phyloP scores from a whole-genome alignment of 2,797 vertebrate species.

The Monodelphis domestica region DNA sequence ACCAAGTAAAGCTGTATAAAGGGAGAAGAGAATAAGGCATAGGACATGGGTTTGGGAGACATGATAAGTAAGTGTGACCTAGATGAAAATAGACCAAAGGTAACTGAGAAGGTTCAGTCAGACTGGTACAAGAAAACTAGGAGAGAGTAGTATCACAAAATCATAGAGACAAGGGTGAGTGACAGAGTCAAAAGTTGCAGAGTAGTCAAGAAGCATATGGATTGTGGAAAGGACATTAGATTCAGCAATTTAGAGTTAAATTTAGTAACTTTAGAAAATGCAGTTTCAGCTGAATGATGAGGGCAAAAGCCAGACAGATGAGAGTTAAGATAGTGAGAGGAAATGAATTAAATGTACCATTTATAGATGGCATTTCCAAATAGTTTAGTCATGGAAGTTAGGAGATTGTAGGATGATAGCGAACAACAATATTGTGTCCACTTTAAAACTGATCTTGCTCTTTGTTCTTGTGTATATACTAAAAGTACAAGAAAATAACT shows the following conservation, averaged over 20 bases:
- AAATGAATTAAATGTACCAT: neutral
- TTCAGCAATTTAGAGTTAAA: neutral
- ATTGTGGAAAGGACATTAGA: neutral
- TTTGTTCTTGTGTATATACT: neutral
- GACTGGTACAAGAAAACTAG: neutral
- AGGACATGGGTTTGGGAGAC: neutral
- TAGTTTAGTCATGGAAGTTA: neutral
- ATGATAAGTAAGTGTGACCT: neutral
- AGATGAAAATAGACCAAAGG: neutral
- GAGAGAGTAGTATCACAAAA: neutral
- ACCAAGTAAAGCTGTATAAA: neutral
- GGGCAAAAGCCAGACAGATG: neutral
- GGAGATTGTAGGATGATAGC: neutral
- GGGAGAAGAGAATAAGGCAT: neutral
- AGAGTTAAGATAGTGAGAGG: neutral
- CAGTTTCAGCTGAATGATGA: neutral
- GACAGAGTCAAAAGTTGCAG: neutral
- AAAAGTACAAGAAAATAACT: neutral
- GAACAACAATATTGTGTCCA: neutral
- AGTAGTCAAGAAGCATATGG: neutral
- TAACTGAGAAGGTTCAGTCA: neutral
- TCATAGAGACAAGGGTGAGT: neutral
- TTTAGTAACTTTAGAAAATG: neutral
- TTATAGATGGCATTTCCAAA: neutral
- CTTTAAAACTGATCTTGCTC: neutral